Evolutionary conservation across 2,888 invertebrate genomes (phyloP).

Genomic region (Drosophila testacea): DNA sequence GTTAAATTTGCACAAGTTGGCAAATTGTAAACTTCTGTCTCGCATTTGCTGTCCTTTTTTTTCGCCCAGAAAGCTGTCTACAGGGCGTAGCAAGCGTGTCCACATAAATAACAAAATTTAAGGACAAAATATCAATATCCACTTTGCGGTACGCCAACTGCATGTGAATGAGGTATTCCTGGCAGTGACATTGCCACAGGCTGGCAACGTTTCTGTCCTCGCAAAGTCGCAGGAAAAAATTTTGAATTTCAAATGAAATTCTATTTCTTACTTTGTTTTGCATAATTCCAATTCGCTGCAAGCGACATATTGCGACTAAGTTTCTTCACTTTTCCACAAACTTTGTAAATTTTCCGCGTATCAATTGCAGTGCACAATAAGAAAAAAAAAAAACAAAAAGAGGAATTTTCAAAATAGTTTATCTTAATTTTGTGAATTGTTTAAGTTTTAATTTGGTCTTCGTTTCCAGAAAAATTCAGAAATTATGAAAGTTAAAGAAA

Average conservation of each 20-base stretch:
- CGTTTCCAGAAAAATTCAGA: neutral
- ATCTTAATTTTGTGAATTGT: neutral
- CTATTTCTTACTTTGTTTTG: conserved; percentile 74
- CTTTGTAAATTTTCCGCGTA: conserved; percentile 34
- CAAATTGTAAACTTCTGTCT: conserved; percentile 75
- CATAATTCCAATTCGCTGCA: conserved; percentile 52
- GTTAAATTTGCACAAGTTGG: conserved; percentile 81
- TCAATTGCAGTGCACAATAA: conserved; percentile 30
- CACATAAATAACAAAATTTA: conserved; percentile 85
- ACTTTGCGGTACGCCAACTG: conserved; percentile 84
- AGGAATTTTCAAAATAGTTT: neutral
- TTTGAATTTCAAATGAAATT: conserved; percentile 70
- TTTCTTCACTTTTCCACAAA: conserved; percentile 40
- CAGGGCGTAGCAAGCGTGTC: conserved; percentile 50
- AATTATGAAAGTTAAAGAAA: neutral
- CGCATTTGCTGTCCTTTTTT: conserved; percentile 10
- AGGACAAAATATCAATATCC: conserved; percentile 86
- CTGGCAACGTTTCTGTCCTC: conserved; percentile 24
- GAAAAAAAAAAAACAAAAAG: neutral
- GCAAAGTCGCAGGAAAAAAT: conserved; percentile 26
- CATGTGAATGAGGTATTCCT: conserved; percentile 78
- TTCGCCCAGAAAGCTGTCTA: neutral
- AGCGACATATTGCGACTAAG: conserved; percentile 52
- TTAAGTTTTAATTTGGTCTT: conserved; percentile 2
- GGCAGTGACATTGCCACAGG: conserved; percentile 27